Conservation (phyloP, 2,113 vertebrate species). For the Lates calcarifer region DNA sequence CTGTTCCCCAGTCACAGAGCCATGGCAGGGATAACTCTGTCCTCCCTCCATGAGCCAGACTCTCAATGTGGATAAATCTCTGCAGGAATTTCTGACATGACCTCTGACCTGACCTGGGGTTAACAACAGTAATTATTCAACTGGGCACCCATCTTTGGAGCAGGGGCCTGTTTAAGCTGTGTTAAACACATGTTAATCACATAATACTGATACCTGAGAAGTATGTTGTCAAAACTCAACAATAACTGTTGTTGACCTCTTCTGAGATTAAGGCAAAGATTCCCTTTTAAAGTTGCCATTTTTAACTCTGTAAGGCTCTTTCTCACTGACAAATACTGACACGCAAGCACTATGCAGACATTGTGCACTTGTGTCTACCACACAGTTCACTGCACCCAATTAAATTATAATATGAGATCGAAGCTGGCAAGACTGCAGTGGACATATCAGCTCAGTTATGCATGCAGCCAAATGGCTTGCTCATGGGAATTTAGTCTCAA, state of each 20-base stretch:
- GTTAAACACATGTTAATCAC: too few relatives aligned
- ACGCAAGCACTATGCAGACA: slow-evolving; percentile 22
- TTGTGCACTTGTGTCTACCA: slow-evolving; percentile 20
- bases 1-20: neutral
- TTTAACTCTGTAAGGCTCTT: neutral
- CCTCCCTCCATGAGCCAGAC: neutral
- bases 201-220: slow-evolving; percentile 12
- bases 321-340: slow-evolving; percentile 19
- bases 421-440: slow-evolving; percentile 14
- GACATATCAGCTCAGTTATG: slow-evolving; percentile 39
- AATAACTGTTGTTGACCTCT: slow-evolving; percentile 4
- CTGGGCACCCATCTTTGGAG: neutral
- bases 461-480: slow-evolving; percentile 16
- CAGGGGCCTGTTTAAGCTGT: slow-evolving; percentile 34
- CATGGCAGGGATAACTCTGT: neutral
- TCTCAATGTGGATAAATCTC: slow-evolving; percentile 33
- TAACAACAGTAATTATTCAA: slow-evolving; percentile 57
- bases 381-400: slow-evolving; percentile 49
- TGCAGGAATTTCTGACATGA: slow-evolving; percentile 55
- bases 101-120: slow-evolving; percentile 62
- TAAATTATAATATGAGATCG: slow-evolving; percentile 20
- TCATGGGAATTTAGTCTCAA: slow-evolving; percentile 15
- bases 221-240: slow-evolving; percentile 2
- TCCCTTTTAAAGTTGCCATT: neutral
- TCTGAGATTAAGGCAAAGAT: neutral